These are phyloP conservation scores for Cecidostiba fungosa DNA, from an alignment of 2,888 invertebrate species.

Conservation along the genomic window DNA sequence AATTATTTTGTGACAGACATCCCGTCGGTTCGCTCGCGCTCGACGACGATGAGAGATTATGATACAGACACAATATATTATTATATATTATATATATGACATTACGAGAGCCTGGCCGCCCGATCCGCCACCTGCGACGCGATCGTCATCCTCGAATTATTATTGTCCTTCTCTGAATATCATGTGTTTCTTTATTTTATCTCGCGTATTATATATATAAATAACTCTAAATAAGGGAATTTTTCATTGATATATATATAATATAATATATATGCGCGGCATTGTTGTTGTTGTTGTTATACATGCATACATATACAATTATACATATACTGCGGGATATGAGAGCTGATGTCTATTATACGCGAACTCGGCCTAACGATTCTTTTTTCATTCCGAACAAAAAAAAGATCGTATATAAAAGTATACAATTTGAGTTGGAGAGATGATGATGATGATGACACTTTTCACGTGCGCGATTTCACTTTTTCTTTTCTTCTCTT, in stretches of 20 bases:
- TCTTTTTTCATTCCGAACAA: neutral
- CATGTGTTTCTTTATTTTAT: neutral
- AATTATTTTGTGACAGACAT: slow-evolving; percentile 59
- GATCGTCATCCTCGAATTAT: neutral
- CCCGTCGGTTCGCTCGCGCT: neutral
- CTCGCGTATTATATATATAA: neutral
- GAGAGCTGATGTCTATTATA: neutral
- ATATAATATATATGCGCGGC: slow-evolving; percentile 16
- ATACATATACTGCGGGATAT: slow-evolving; percentile 9
- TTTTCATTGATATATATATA: neutral
- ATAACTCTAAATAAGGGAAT: neutral
- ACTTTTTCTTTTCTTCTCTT: slow-evolving; percentile 1
- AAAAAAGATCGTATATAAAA: neutral
- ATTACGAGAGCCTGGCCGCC: slow-evolving; percentile 43
- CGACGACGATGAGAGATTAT: slow-evolving; percentile 4
- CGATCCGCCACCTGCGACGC: slow-evolving; percentile 41
- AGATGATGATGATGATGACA: too few relatives aligned
- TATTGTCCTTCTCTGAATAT: neutral
- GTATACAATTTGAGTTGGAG: neutral
- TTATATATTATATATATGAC: slow-evolving; percentile 8
- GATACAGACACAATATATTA: neutral
- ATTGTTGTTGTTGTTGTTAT: slow-evolving; percentile 21
- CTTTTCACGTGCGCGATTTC: neutral
- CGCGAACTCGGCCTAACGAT: neutral
- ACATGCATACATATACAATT: slow-evolving; percentile 22